These are phyloP conservation scores for Borostomias antarcticus DNA, from an alignment of 2,797 vertebrate genomes.

Conservation along the genomic window DNA sequence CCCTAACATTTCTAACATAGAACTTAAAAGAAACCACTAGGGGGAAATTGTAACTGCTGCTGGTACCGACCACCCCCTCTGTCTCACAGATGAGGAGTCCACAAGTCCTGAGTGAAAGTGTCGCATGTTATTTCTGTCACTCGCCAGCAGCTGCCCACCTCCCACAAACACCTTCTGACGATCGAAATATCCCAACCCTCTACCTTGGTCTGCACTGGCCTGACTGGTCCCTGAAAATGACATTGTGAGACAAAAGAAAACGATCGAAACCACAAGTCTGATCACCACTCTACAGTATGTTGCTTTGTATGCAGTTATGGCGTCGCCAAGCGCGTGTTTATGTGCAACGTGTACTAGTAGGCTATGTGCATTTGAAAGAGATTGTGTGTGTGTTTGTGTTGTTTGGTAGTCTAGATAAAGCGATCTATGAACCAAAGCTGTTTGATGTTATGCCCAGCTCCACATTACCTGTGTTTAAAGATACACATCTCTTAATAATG, in stretches of 20 bases:
- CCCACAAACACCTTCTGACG: constrained; percentile 31
- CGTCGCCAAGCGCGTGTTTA: background rate
- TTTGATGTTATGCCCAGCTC: constrained; percentile 9
- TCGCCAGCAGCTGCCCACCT: constrained; percentile 37
- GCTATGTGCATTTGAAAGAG: background rate
- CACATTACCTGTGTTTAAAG: background rate
- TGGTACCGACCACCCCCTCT: no score
- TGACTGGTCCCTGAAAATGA: background rate
- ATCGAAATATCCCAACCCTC: background rate
- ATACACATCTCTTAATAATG: background rate
- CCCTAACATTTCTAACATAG: no score
- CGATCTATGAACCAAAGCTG: background rate
- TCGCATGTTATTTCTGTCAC: constrained; percentile 28
- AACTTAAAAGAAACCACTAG: no score
- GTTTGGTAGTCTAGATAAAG: background rate
- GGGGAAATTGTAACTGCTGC: no score
- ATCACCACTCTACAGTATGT: background rate
- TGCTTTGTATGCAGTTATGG: background rate
- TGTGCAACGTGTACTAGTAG: no score
- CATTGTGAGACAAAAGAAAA: background rate
- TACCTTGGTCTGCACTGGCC: constrained; percentile 2
- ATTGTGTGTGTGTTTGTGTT: background rate
- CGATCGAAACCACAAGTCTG: background rate
- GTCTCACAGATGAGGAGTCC: no score
- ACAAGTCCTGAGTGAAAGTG: constrained; percentile 35